Evolutionary conservation across 2,888 invertebrate species (phyloP), one percentile per base, ranked within the genome.

Genomic region (Tachystola acroxantha): DNA sequence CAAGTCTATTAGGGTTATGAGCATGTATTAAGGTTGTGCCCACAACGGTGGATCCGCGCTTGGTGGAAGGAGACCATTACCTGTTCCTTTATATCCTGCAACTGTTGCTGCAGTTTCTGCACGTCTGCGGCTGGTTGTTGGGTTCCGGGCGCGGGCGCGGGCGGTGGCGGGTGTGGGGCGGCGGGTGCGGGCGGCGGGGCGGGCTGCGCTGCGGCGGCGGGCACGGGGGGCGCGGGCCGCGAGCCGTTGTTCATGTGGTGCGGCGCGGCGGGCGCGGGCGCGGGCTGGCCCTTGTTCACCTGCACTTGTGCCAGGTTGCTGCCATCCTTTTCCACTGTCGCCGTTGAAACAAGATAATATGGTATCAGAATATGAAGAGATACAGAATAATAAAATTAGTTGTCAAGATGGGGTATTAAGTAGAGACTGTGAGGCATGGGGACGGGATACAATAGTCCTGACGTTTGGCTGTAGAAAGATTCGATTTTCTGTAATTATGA

Each of bases 1-100:
- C n/a, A n/a, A n/a, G n/a, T n/a, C n/a, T n/a, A n/a, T n/a, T n/a
- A 4, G 16, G 16, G 16, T 16, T 4, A 6, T 16, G 3, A 16
- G 3, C 16, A 16, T 16, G 16, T 16, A 16, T 16, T 16, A 16
- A 16, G 16, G 6, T 6, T 6, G 16, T 16, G 16, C 16, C 6
- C 16, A 6, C 16, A 16, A 16, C 16, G n/a, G n/a, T 16, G 6
- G 16, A 16, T 16, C 3, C 16, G 16, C 3, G 16, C 16, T 16
- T 16, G 6, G 16, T 16, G 6, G 16, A 4, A 16, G 16, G 6
- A 6, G 16, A 16, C 3, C 6, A 16, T 4, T n/a, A 96, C 97
- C 91, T 97, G 97, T 78, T 98, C 98, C 71, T 97, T 98, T 61
- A 98, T 98, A 71, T 98, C 98, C 77, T 98, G 97, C 44, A 99